Percentiles rank a stretch among this genome's conserved stretches.
phyloP scores from a whole-genome alignment of 2,888 invertebrate genomes.

The Sepioteuthis lessoniana region DNA sequence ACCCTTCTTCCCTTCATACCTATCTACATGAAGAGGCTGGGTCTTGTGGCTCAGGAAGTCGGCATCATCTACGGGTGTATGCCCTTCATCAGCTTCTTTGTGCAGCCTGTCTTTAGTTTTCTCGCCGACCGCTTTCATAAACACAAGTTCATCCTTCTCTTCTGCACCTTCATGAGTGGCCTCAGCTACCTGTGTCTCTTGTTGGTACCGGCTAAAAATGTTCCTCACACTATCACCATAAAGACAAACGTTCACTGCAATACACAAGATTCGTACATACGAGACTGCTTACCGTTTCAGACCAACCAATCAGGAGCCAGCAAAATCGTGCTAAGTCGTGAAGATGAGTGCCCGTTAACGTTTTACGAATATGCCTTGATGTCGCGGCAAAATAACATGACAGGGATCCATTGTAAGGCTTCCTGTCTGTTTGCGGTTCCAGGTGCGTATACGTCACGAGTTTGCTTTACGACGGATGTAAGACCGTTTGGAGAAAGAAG shows the following conservation, averaged over 20 bases:
- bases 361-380: constrained; percentile 49
- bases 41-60: constrained; percentile 84
- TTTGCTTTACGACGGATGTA: constrained; percentile 56
- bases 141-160: constrained; percentile 87
- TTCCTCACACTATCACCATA: constrained; percentile 48
- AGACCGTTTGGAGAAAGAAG: constrained; percentile 49
- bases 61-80: constrained; percentile 86
- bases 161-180: constrained; percentile 85
- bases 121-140: constrained; percentile 85
- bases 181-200: constrained; percentile 86
- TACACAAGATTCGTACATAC: constrained; percentile 62
- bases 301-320: neutral
- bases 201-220: constrained; percentile 67
- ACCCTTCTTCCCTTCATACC: constrained; percentile 88
- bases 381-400: constrained; percentile 35
- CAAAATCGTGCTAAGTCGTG: neutral
- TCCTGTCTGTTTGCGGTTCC: constrained; percentile 53
- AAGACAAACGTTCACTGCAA: constrained; percentile 62
- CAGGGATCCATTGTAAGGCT: constrained; percentile 50
- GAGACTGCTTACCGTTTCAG: constrained; percentile 57
- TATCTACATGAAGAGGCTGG: constrained; percentile 84
- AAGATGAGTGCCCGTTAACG: constrained; percentile 47
- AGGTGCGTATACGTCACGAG: constrained; percentile 50
- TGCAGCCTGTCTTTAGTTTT: constrained; percentile 85
- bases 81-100: constrained; percentile 85